A percentile compares a stretch with the other conserved stretches of the same genome.
Conservation (phyloP, 1,140 invertebrate species). For the Ectropis grisescens region DNA sequence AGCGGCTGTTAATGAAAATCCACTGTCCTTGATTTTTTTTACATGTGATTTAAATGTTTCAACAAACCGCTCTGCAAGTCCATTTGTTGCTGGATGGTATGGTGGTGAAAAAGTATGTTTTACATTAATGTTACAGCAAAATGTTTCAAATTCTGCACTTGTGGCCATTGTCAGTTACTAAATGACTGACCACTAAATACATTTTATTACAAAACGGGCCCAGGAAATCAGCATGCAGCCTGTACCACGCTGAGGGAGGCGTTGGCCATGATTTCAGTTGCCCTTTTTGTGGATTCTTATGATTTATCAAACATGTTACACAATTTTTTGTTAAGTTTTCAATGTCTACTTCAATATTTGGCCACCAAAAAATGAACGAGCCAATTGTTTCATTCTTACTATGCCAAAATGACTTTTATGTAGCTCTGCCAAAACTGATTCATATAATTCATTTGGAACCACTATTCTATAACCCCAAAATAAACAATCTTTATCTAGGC, state of each 20-base stretch:
- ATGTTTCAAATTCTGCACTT: not conserved
- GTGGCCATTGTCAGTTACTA: not conserved
- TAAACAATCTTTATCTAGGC: conserved; percentile 14
- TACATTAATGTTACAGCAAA: not conserved
- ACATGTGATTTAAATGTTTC: conserved; percentile 8
- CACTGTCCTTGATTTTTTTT: conserved; percentile 8
- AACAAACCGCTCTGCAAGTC: conserved; percentile 5
- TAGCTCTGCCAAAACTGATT: conserved; percentile 9
- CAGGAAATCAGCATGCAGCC: conserved; percentile 12
- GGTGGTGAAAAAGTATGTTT: conserved; percentile 5
- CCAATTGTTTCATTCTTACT: conserved; percentile 13
- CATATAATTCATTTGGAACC: conserved; percentile 8
- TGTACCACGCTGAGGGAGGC: conserved; percentile 2
- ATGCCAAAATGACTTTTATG: conserved; percentile 19
- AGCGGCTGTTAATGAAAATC: not conserved
- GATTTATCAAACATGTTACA: conserved; percentile 10
- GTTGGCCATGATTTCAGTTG: conserved; percentile 7
- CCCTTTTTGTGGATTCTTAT: conserved; percentile 10
- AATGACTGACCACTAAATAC: not conserved
- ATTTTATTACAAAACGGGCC: conserved; percentile 12
- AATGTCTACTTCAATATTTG: conserved; percentile 12
- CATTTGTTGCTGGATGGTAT: conserved; percentile 10
- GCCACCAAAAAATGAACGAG: conserved; percentile 16
- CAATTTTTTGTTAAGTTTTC: conserved; percentile 13
- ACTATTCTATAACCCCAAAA: conserved; percentile 18